Conservation (phyloP, 1,140 invertebrate species). For the Pantala flavescens region DNA sequence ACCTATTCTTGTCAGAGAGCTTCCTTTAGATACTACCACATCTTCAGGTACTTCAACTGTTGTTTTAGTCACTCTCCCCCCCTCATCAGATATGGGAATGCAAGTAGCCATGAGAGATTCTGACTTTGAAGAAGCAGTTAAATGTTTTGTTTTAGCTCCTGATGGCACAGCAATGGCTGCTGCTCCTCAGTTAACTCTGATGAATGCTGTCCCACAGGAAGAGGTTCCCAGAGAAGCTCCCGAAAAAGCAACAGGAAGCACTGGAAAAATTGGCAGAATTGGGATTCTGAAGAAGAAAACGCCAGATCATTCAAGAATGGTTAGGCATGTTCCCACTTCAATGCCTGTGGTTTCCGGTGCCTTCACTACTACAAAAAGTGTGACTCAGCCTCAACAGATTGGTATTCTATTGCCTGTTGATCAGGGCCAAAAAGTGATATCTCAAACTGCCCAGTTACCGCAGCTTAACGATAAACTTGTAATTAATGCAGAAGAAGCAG, state of each 20-base stretch:
- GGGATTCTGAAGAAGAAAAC: not conserved
- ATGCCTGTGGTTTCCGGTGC: not conserved
- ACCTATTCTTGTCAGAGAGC: not conserved
- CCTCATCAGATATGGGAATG: not conserved
- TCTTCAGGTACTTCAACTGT: not conserved
- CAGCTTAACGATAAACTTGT: not conserved
- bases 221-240: not conserved
- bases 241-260: not conserved
- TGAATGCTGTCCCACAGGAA: not conserved
- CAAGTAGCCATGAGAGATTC: not conserved
- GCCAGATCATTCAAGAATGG: not conserved
- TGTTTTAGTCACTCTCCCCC: not conserved
- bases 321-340: not conserved
- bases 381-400: not conserved
- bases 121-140: not conserved
- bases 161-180: not conserved
- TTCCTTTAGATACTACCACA: not conserved
- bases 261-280: not conserved
- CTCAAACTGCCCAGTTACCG: not conserved
- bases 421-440: not conserved
- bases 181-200: not conserved
- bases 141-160: not conserved
- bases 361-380: not conserved
- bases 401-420: not conserved
- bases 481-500: not conserved